A percentile compares a stretch with the other conserved stretches of the same genome.
These are phyloP conservation scores for Ormyrus thymus DNA, from an alignment of 2,888 invertebrate species.

Conservation along the genomic window DNA sequence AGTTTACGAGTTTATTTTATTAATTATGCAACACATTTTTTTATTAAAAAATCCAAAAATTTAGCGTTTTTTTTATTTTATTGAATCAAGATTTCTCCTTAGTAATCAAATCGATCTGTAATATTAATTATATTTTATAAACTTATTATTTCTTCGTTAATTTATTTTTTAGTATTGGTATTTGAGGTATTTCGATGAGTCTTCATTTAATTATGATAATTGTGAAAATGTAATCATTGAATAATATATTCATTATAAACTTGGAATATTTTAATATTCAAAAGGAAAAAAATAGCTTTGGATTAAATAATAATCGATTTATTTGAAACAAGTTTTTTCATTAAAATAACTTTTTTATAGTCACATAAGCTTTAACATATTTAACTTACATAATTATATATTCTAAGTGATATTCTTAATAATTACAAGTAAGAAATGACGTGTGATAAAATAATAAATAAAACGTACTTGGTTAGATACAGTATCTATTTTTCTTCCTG, in stretches of 20 bases:
- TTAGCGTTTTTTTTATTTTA: neutral
- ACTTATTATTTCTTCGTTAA: neutral
- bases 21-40: neutral
- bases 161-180: neutral
- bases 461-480: neutral
- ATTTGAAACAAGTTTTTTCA: no score
- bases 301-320: no score
- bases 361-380: neutral
- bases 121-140: slow-evolving; percentile 4
- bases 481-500: neutral
- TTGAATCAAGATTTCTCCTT: neutral
- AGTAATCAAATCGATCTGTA: no score
- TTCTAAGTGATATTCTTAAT: neutral
- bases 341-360: no score
- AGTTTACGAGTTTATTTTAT: slow-evolving; percentile 6
- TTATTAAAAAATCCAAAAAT: neutral
- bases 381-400: neutral
- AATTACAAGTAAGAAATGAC: neutral
- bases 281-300: no score
- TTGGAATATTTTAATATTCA: no score
- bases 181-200: no score
- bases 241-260: neutral
- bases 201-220: neutral
- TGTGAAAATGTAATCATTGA: neutral
- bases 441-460: neutral